Percentiles rank a stretch among this genome's conserved stretches.
phyloP scores from a whole-genome alignment of 2,888 invertebrate species.

The Drosophila kanekoi region DNA sequence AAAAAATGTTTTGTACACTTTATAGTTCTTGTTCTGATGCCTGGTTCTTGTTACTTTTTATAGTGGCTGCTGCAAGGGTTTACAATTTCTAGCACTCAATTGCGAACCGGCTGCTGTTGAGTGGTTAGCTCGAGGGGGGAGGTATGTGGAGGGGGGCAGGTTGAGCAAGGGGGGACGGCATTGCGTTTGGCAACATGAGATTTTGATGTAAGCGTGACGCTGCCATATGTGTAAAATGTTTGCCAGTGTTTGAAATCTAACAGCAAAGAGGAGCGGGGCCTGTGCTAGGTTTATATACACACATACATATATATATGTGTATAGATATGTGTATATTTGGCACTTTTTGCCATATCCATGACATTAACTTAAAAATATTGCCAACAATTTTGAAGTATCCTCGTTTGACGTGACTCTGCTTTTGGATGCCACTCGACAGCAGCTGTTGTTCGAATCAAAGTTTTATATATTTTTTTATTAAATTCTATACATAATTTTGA shows the following conservation, averaged over 20 bases:
- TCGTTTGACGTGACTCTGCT: conserved; percentile 29
- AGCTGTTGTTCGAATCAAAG: conserved; percentile 28
- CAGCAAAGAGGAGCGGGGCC: neutral
- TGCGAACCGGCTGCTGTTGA: conserved; percentile 36
- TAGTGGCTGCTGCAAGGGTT: conserved; percentile 8
- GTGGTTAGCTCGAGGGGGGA: conserved; percentile 9
- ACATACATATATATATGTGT: neutral
- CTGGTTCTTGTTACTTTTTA: conserved; percentile 22
- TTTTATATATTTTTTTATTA: conserved; percentile 17
- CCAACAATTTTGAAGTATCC: conserved; percentile 12
- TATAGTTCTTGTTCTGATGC: conserved; percentile 19
- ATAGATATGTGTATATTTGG: neutral
- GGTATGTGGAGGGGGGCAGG: neutral
- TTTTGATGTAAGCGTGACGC: conserved; percentile 58
- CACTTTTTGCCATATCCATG: conserved; percentile 19
- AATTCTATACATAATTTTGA: conserved; percentile 6
- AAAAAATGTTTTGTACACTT: conserved; percentile 14
- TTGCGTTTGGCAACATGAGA: conserved; percentile 58
- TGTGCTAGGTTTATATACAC: neutral
- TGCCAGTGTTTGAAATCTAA: conserved; percentile 32
- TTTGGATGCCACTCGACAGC: conserved; percentile 14
- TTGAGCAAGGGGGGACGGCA: conserved; percentile 3
- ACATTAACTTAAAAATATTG: conserved; percentile 27
- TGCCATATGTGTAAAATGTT: conserved; percentile 51
- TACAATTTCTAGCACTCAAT: conserved; percentile 46